phyloP scores from a whole-genome alignment of 1,140 invertebrate genomes.

The Zophobas atratus region DNA sequence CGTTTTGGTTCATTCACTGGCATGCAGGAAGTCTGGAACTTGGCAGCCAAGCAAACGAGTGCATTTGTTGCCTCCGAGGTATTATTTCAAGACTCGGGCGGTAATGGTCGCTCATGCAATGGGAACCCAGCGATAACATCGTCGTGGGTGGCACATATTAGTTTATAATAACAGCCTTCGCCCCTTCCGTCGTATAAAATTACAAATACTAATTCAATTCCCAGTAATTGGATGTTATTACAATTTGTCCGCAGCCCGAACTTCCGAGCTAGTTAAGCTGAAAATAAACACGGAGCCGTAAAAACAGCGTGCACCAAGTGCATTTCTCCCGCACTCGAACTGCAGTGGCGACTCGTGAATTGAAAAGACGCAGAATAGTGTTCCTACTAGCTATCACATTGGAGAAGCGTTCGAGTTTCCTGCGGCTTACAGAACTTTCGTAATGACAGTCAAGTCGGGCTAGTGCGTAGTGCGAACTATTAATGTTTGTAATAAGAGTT shows the following conservation, averaged over 20 bases:
- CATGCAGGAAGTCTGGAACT: background rate
- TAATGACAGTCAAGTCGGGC: too few relatives aligned
- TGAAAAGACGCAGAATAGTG: too few relatives aligned
- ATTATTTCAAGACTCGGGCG: conserved; percentile 5
- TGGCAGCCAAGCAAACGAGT: background rate
- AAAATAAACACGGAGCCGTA: conserved; percentile 30
- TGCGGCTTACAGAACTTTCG: too few relatives aligned
- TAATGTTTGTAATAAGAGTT: too few relatives aligned
- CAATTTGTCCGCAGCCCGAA: conserved; percentile 20
- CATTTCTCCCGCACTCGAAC: background rate
- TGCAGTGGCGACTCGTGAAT: too few relatives aligned
- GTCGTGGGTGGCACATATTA: conserved; percentile 27
- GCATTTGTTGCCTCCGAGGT: background rate
- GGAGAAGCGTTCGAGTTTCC: too few relatives aligned
- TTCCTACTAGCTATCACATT: too few relatives aligned
- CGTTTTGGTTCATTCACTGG: too few relatives aligned
- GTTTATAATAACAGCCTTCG: conserved; percentile 31
- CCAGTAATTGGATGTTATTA: conserved; percentile 36
- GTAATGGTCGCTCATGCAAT: background rate
- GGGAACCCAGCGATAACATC: conserved; percentile 10
- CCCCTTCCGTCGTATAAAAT: conserved; percentile 31
- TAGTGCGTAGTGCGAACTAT: too few relatives aligned
- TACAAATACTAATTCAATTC: conserved; percentile 38
- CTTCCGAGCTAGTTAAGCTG: conserved; percentile 18
- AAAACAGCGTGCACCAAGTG: conserved; percentile 11